Evolutionary conservation across 2,113 vertebrate species (phyloP).

Genomic region (Eclectus roratus): DNA sequence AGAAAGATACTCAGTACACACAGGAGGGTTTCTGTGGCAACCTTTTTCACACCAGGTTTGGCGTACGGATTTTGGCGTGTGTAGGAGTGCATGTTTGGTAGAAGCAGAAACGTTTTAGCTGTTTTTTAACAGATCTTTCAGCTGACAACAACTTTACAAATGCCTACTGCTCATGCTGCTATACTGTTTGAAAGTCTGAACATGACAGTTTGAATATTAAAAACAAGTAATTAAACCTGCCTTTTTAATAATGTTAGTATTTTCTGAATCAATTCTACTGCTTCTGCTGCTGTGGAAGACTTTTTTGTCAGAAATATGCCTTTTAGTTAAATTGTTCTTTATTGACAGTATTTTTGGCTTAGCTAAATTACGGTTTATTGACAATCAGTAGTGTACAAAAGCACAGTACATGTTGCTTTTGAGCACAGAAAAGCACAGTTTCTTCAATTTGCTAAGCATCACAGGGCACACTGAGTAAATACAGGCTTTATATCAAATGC

Average conservation of each 20-base stretch:
- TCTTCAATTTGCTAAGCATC: not conserved
- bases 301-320: not conserved
- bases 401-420: not conserved
- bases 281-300: not conserved
- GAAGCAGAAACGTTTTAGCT: not conserved
- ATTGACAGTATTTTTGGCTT: constrained; percentile 5
- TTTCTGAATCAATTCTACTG: not conserved
- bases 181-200: not conserved
- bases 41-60: not conserved
- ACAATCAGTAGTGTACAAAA: not conserved
- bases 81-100: not conserved
- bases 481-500: not conserved
- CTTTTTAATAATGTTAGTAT: not conserved
- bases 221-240: not conserved
- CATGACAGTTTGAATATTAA: not conserved
- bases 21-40: not conserved
- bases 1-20: not conserved
- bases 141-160: not conserved
- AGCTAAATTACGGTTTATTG: constrained; percentile 19
- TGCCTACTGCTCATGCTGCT: not conserved
- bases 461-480: not conserved
- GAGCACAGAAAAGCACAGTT: not conserved
- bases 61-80: rapidly evolving
- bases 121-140: not conserved
- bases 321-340: not conserved